Percentiles rank a stretch among this genome's conserved stretches.
These are phyloP conservation scores for Todus mexicanus DNA, from an alignment of 2,797 vertebrate genomes.

Conservation along the genomic window DNA sequence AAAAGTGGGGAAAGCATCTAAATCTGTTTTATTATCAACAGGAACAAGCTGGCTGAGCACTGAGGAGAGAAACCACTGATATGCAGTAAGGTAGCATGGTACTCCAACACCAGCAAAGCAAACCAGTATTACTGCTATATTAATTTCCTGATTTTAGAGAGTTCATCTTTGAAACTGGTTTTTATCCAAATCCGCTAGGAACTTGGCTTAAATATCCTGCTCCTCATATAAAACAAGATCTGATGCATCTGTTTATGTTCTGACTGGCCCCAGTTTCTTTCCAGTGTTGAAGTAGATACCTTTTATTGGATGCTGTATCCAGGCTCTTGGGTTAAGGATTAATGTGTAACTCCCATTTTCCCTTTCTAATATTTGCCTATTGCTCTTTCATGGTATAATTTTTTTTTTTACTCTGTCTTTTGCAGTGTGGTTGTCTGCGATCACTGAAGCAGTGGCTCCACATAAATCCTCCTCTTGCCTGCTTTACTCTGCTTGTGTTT, in stretches of 20 bases:
- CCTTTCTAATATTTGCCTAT: not conserved
- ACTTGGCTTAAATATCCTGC: not conserved
- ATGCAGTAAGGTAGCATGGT: not conserved
- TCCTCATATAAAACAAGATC: not conserved
- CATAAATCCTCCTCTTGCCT: not conserved
- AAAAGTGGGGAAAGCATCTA: not conserved
- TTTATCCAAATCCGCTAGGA: not conserved
- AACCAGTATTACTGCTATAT: not conserved
- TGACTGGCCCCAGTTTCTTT: not conserved
- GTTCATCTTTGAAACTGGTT: not conserved
- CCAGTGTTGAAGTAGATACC: not conserved
- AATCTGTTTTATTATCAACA: not conserved
- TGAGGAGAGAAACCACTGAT: not conserved
- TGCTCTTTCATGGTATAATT: not conserved
- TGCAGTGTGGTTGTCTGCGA: not conserved
- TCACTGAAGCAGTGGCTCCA: not conserved
- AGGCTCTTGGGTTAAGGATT: not conserved
- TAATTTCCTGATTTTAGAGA: not conserved
- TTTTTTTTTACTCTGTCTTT: not conserved
- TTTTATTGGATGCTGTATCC: not conserved
- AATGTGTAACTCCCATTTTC: not conserved
- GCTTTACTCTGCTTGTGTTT: conserved; percentile 12
- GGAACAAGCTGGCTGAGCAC: not conserved
- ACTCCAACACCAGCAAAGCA: not conserved
- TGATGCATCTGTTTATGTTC: not conserved